Percentiles rank a stretch among this genome's conserved stretches.
phyloP scores from a whole-genome alignment of 2,888 invertebrate species.

The Drosophila barbarae region DNA sequence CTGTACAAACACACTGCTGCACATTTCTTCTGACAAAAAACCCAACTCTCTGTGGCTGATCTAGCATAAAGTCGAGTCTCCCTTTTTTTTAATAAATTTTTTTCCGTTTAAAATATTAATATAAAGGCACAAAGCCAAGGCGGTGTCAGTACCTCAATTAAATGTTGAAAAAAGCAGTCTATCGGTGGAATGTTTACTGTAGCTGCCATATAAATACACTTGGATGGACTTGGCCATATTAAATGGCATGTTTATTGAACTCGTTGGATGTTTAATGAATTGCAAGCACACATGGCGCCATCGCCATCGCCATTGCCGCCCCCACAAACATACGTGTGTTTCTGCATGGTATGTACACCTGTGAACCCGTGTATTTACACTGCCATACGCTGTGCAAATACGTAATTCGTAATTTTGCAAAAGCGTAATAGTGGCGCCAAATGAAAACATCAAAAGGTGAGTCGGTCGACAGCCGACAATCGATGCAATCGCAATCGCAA shows the following conservation, averaged over 20 bases:
- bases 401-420: conserved; percentile 17
- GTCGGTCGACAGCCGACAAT: not conserved
- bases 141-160: not conserved
- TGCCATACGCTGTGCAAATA: conserved; percentile 28
- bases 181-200: conserved; percentile 14
- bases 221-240: conserved; percentile 24
- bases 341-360: not conserved
- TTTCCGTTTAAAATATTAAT: not conserved
- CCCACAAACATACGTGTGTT: not conserved
- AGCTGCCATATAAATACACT: conserved; percentile 17
- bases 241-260: conserved; percentile 60
- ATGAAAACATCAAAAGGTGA: conserved; percentile 32
- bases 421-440: conserved; percentile 35
- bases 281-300: conserved; percentile 47
- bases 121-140: not conserved
- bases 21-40: not conserved
- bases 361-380: conserved; percentile 18
- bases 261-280: conserved; percentile 58
- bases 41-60: not conserved
- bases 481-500: conserved; percentile 7
- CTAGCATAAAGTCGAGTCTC: not conserved
- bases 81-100: not conserved
- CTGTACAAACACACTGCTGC: not conserved
- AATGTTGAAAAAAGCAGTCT: not conserved
- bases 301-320: not conserved